Percentiles rank a stretch among this genome's conserved stretches.
These are phyloP conservation scores for Pedionomus torquatus DNA, from an alignment of 2,113 vertebrate genomes.

Conservation along the genomic window DNA sequence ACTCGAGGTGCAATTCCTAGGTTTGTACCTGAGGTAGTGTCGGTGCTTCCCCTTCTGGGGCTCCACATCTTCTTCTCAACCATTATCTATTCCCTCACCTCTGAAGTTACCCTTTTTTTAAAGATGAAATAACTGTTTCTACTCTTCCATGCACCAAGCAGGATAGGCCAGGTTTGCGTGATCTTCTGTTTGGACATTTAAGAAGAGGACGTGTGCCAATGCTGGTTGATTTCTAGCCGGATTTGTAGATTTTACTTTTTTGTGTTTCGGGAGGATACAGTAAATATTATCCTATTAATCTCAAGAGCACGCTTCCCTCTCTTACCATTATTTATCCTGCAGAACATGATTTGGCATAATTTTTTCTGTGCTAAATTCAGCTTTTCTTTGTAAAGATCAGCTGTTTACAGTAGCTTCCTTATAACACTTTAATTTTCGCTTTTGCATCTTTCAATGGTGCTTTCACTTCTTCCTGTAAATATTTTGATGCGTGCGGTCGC, in stretches of 20 bases:
- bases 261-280: neutral
- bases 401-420: constrained; percentile 75
- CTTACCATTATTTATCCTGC: constrained; percentile 38
- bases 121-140: neutral
- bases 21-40: neutral
- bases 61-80: neutral
- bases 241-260: neutral
- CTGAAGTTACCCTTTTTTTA: neutral
- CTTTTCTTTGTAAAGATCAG: constrained; percentile 73
- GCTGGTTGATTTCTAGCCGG: neutral
- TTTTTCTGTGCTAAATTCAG: constrained; percentile 64
- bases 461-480: constrained; percentile 77
- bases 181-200: neutral
- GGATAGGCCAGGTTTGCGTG: neutral
- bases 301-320: neutral
- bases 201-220: neutral
- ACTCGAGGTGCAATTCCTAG: neutral
- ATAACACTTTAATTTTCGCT: constrained; percentile 76
- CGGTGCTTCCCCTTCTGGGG: neutral
- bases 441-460: constrained; percentile 75
- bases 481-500: constrained; percentile 74
- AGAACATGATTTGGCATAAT: constrained; percentile 52
- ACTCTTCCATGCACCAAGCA: neutral
- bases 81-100: neutral
- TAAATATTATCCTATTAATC: neutral